Evolutionary conservation across 2,888 invertebrate genomes (phyloP), one percentile per base, ranked within the genome.

Genomic region (Dendrolimus houi): DNA sequence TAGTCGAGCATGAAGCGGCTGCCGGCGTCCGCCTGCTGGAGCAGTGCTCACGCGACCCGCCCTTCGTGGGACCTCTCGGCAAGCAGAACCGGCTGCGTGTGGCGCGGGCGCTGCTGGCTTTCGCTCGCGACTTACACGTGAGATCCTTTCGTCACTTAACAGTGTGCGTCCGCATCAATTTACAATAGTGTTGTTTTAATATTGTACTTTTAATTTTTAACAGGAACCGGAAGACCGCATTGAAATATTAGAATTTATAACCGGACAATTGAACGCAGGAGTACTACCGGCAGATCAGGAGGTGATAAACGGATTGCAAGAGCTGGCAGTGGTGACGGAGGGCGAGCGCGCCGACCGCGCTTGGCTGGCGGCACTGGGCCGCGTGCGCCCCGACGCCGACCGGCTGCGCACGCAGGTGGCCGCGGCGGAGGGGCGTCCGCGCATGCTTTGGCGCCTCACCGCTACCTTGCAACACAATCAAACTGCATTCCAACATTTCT

Each of bases 41-140:
- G 72, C 90, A 90, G 74, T 80, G 88, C 68, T 78, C 84, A 60
- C 82, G 85, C 52, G 89, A 88, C 54, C 83, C 90, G 56, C 90
- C 91, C 14, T 91, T 91, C 75, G 85, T 79, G 55, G 90, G 89
- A 47, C 90, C 91, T 58, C 85, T 90, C 69, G 91, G 84, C 64
- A 91, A 90, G 65, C 89, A 89, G 69, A 91, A 91, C 70, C 77
- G 86, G 0, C 77, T 89, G 59, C 74, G 87, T 2, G 88, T 90
- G 14, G 87, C 87, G 6, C 77, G 86, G 42, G 81, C 84, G 0
- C 70, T 87, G 29, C 79, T 58, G 71, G 14, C 58, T 29, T 63
- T 64, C 69, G 62, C 68, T 59, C 13, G 62, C 12, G 47, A 60
- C 2, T 58, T 64, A 55, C 71, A 70, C 71, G 81, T 78, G 40